phyloP scores from a whole-genome alignment of 2,797 vertebrate species.

The Etheostoma perlongum region DNA sequence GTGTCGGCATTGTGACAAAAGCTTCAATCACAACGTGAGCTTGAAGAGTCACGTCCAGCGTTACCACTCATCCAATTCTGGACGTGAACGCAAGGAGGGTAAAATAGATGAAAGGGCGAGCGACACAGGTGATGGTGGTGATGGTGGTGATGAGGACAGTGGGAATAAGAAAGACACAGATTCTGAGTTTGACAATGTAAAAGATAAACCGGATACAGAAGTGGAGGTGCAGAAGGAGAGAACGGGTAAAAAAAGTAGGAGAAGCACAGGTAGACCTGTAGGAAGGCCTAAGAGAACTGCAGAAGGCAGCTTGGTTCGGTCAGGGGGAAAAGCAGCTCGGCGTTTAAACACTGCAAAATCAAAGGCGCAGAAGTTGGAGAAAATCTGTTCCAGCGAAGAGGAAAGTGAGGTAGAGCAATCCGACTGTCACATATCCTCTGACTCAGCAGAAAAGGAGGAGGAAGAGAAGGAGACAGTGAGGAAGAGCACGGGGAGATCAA shows the following conservation, averaged over 20 bases:
- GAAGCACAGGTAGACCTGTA: conserved; percentile 38
- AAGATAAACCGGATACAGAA: conserved; percentile 6
- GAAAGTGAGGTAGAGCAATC: conserved; percentile 15
- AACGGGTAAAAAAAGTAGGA: background rate
- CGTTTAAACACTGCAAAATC: conserved; percentile 6
- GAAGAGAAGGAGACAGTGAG: background rate
- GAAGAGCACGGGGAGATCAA: conserved; percentile 21
- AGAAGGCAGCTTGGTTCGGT: background rate
- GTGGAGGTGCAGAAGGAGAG: conserved; percentile 11
- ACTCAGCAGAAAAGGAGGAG: conserved; percentile 14
- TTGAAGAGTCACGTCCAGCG: conserved; percentile 70
- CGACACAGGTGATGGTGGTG: background rate
- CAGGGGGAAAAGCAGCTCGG: background rate
- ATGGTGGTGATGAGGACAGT: background rate
- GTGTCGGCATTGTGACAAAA: conserved; percentile 65
- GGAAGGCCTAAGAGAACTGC: conserved; percentile 47
- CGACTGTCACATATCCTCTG: conserved; percentile 4
- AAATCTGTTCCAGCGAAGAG: conserved; percentile 7
- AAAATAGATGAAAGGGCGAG: background rate
- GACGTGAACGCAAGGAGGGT: background rate
- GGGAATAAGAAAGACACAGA: background rate
- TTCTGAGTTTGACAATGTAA: conserved; percentile 7
- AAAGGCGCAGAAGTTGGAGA: conserved; percentile 19
- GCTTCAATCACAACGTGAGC: conserved; percentile 78
- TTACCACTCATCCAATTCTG: conserved; percentile 38